Evolutionary conservation across 2,888 invertebrate genomes (phyloP), one percentile per base, ranked within the genome.

Genomic region (Sinhomidia bicolor): DNA sequence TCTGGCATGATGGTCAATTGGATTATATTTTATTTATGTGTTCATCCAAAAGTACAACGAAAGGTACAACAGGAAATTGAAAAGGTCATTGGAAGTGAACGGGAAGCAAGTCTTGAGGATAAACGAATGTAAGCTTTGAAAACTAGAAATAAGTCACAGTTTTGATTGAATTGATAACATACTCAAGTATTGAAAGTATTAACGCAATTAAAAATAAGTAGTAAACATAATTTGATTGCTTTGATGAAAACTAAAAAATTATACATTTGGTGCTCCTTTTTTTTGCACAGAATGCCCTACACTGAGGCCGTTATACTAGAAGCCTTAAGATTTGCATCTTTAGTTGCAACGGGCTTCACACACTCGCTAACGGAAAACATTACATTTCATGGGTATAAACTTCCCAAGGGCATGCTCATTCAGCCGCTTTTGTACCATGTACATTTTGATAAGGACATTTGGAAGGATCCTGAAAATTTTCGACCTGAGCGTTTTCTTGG

Each of bases 401-500:
- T 74, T 1, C 74, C 47, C 5, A 74, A 74, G 10, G 74, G 47
- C 2, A 89, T 90, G 9, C 82, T 90, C 62, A 57, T 92, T 3
- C 74, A 90, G 3, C 71, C 88, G 0, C 90, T 91, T 51, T n/a
- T 89, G 9, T 91, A 86, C 26, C 74, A 57, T 9, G 74, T 81
- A 7, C 89, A 90, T 84, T 84, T 88, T 60, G 89, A 91, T 76
- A 41, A 60, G n/a, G 62, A 83, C 0, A 84, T 89, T 65, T 92
- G 92, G 92, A 88, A 87, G 0, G 91, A 91, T 80, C 90, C 92
- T 10, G 87, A 90, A 7, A 81, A 54, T n/a, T 91, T 92, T 65
- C 79, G 91, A 74, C 91, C 92, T 1, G 91, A 91, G 79, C 68
- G 92, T 85, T 92, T 91, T 51, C 65, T 92, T 5, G 80, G 9